Conservation (phyloP, 2,797 vertebrate species). For the Ctenochaetus hawaiiensis region DNA sequence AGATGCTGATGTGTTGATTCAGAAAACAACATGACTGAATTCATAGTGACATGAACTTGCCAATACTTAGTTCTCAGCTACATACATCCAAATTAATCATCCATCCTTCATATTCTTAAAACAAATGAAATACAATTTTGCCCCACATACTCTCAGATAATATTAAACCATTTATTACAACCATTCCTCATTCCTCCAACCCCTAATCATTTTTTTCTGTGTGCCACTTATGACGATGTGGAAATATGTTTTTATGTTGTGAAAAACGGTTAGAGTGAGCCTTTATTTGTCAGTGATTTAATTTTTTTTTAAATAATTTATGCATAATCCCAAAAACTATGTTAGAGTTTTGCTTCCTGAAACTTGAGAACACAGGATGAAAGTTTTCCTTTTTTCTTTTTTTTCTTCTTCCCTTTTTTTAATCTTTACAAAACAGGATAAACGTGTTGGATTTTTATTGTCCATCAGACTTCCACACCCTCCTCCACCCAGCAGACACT, state of each 20-base stretch:
- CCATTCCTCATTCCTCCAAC: not conserved
- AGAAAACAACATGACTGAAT: not conserved
- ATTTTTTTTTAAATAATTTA: not conserved
- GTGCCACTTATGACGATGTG: not conserved
- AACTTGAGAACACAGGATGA: not conserved
- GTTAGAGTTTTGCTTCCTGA: not conserved
- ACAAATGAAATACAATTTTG: not conserved
- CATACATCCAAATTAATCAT: not conserved
- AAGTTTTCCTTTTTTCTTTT: not conserved
- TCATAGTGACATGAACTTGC: not conserved
- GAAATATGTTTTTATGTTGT: not conserved
- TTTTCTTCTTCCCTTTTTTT: not conserved
- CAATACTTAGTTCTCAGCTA: not conserved
- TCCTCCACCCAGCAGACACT: not conserved
- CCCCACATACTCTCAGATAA: not conserved
- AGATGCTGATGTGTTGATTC: not conserved
- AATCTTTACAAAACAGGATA: not conserved
- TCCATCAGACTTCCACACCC: constrained; percentile 23
- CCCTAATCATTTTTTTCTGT: not conserved
- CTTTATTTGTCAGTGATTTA: not conserved
- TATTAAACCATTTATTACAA: not conserved
- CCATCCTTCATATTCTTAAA: not conserved
- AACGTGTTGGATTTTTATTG: not conserved
- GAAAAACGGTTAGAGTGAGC: too few species aligned
- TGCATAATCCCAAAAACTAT: not conserved